A percentile compares a stretch with the other conserved stretches of the same genome.
Conservation (phyloP, 2,113 vertebrate genomes). For the Corynorhinus townsendii region DNA sequence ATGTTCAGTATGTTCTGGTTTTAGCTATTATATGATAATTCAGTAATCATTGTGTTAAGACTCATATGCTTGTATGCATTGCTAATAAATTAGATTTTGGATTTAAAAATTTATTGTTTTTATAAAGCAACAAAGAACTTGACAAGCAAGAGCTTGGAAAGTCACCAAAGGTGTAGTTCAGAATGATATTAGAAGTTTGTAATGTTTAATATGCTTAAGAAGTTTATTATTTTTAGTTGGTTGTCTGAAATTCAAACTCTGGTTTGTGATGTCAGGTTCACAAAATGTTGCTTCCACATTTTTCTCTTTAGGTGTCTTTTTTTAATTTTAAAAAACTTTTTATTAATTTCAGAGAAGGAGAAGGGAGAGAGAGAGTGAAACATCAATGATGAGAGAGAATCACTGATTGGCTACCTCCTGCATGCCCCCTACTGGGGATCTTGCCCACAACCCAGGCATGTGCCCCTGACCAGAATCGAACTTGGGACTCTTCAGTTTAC, state of each 20-base stretch:
- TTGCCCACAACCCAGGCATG: no score
- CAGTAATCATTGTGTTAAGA: background rate
- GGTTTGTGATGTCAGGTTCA: background rate
- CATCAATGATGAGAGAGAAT: no score
- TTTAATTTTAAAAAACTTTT: background rate
- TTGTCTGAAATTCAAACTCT: background rate
- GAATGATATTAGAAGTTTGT: background rate
- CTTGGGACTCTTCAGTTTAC: no score
- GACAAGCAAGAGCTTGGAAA: background rate
- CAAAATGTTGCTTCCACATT: background rate
- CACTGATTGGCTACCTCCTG: no score
- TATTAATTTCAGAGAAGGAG: no score
- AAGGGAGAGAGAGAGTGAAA: no score
- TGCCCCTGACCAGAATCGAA: no score
- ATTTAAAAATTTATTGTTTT: constrained; percentile 1
- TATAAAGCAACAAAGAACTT: background rate
- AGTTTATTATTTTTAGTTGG: background rate
- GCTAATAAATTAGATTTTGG: constrained; percentile 47
- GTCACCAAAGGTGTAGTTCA: background rate
- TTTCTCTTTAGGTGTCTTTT: background rate
- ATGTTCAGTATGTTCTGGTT: background rate
- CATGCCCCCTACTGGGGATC: no score
- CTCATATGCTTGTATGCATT: background rate
- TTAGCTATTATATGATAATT: constrained; percentile 8
- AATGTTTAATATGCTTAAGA: background rate